Evolutionary conservation across 1,140 invertebrate species (phyloP), one percentile per base, ranked within the genome.

Genomic region (Calosoma granatense): DNA sequence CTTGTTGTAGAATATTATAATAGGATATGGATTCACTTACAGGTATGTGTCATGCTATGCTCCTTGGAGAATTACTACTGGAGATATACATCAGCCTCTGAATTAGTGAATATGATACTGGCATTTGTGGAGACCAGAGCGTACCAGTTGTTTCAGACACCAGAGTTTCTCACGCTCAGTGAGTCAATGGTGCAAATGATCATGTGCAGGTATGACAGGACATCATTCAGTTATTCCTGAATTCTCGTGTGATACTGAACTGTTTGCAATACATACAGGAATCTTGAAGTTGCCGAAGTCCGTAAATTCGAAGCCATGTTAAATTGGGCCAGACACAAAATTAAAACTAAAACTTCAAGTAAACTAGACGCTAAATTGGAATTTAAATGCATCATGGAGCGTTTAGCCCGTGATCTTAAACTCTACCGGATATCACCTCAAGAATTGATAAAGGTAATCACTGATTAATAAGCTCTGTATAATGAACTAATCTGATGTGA

Each of bases 161-260:
- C 81, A 1, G 90, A 94, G 65, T 96, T 93, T 66, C 74, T 94
- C 0, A 86, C 85, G 30, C 78, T 95, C 1, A 94, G 90, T 56
- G 92, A 95, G 67, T 94, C 90, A 0, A 93, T 95, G 90, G 90
- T 96, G 0, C 89, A 92, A 70, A 91, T 91, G 87, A 92, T 95
- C 58, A 92, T 96, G 88, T 88, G 85, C 69, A 81, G 82, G 59
- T 72, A 64, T 26, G 54, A 57, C n/a, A 9, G n/a, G n/a, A n/a
- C n/a, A n/a, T n/a, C n/a, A n/a, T n/a, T n/a, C n/a, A n/a, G n/a
- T n/a, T n/a, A n/a, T n/a, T n/a, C n/a, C n/a, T n/a, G n/a, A n/a
- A n/a, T n/a, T n/a, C n/a, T n/a, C n/a, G n/a, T n/a, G n/a, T n/a
- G n/a, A n/a, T 20, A 36, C 23, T 14, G 15, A 41, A 14, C 12